A percentile compares a stretch with the other conserved stretches of the same genome.
Evolutionary conservation across 2,888 invertebrate genomes (phyloP).

Genomic region (Heliconius sara): DNA sequence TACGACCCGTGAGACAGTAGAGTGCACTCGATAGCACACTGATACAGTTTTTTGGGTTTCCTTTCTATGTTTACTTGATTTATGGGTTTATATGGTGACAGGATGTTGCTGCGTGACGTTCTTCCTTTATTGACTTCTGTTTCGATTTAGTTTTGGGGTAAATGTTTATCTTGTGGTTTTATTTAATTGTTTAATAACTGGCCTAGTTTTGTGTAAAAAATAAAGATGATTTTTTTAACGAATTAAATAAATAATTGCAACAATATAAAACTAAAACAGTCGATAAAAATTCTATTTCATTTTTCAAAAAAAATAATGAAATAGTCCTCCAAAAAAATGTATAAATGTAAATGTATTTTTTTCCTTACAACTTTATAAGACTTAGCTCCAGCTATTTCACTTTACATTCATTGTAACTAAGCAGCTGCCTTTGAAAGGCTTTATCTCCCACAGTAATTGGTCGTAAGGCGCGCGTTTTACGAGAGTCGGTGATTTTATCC

Average conservation of each 20-base stretch:
- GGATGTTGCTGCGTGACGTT: conserved; percentile 48
- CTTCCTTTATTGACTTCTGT: conserved; percentile 35
- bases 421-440: conserved; percentile 66
- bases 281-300: no score
- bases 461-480: conserved; percentile 72
- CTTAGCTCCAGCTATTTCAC: conserved; percentile 35
- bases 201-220: no score
- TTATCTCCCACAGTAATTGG: conserved; percentile 73
- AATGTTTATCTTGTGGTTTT: no score
- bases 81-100: conserved; percentile 63
- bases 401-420: conserved; percentile 48
- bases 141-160: not conserved
- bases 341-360: not conserved
- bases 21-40: conserved; percentile 80
- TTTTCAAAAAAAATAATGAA: not conserved
- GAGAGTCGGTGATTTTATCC: conserved; percentile 58
- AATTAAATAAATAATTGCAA: not conserved
- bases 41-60: conserved; percentile 75
- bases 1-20: conserved; percentile 77
- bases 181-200: no score
- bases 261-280: no score
- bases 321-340: not conserved
- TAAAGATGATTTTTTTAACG: not conserved
- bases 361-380: conserved; percentile 27
- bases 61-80: conserved; percentile 65